A percentile compares a stretch with the other conserved stretches of the same genome.
phyloP scores from a whole-genome alignment of 2,797 vertebrate genomes.

The Epinephelus malabaricus region DNA sequence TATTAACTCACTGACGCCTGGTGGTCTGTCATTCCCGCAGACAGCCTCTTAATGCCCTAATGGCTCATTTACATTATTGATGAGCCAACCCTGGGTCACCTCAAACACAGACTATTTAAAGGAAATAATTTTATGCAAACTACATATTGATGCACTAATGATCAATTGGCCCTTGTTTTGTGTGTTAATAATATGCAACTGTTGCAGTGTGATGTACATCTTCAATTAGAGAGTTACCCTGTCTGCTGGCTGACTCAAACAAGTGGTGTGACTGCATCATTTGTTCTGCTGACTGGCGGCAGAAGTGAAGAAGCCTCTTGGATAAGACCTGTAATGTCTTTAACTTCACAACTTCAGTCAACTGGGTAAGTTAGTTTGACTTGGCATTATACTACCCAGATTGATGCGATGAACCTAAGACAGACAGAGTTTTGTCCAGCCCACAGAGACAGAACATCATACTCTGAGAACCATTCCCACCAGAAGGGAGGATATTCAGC shows the following conservation, averaged over 20 bases:
- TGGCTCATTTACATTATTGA: conserved; percentile 97
- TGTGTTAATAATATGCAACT: conserved; percentile 97
- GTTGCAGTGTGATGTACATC: conserved; percentile 92
- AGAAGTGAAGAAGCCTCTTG: conserved; percentile 5
- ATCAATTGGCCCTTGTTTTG: conserved; percentile 94
- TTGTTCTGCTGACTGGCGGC: conserved; percentile 45
- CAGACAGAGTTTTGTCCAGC: background rate
- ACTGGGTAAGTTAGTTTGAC: conserved; percentile 1
- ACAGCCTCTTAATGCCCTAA: conserved; percentile 92
- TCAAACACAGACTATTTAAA: conserved; percentile 95
- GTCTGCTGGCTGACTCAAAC: conserved; percentile 83
- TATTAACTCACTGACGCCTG: conserved; percentile 84
- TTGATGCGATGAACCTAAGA: background rate
- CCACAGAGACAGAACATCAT: no score
- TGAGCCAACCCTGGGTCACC: conserved; percentile 95
- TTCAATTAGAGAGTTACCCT: conserved; percentile 89
- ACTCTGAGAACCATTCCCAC: no score
- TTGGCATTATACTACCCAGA: background rate
- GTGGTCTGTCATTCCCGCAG: conserved; percentile 92
- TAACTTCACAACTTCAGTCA: conserved; percentile 8
- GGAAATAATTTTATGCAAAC: conserved; percentile 97
- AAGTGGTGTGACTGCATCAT: conserved; percentile 79
- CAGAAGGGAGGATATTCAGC: no score
- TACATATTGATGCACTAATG: conserved; percentile 94
- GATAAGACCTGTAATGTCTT: conserved; percentile 1